Evolutionary conservation across 2,113 vertebrate genomes (phyloP), one percentile per base, ranked within the genome.

Genomic region (Crypturellus undulatus): DNA sequence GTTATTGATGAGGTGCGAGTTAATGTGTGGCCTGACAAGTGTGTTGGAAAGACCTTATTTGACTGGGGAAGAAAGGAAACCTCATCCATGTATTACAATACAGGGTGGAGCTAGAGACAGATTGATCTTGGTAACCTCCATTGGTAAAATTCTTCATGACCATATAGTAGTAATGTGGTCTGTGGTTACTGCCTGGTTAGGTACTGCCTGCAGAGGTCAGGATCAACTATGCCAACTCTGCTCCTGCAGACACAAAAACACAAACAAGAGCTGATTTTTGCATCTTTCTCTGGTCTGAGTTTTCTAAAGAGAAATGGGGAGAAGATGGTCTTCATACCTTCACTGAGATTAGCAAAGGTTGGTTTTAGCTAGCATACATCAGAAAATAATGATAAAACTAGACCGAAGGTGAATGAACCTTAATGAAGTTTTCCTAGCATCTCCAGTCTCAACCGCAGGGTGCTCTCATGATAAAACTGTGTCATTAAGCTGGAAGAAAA

Each of bases 161-260:
- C 7, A 15, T 58, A 58, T 6, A 56, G 38, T 67, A 62, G 63
- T 49, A 32, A 34, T 0, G 1, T 24, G 56, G 28, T 60, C 34
- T 60, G 51, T 3, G 10, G 3, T 10, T 76, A 45, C 40, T 72
- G 26, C n/a, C 22, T 59, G n/a, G 17, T 62, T 65, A 62, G 13
- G 42, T 58, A 36, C 13, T 75, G 17, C 17, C 30, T 90, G 71
- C 22, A 64, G 71, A 59, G n/a, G 16, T 77, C 40, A 67, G 36
- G 62, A 70, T 56, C 36, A 21, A 2, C 21, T 34, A 28, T 67
- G 42, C 32, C 24, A 9, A 13, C 43, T 79, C 75, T 77, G 67
- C 45, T 51, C 6, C 15, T 22, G 56, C 16, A 30, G 42, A 25
- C 5, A 54, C 10, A 25, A 0, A 9, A 80, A 56, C 1, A 5